Evolutionary conservation across 2,113 vertebrate species (phyloP), one percentile per base, ranked within the genome.

Genomic region (Otis tarda): DNA sequence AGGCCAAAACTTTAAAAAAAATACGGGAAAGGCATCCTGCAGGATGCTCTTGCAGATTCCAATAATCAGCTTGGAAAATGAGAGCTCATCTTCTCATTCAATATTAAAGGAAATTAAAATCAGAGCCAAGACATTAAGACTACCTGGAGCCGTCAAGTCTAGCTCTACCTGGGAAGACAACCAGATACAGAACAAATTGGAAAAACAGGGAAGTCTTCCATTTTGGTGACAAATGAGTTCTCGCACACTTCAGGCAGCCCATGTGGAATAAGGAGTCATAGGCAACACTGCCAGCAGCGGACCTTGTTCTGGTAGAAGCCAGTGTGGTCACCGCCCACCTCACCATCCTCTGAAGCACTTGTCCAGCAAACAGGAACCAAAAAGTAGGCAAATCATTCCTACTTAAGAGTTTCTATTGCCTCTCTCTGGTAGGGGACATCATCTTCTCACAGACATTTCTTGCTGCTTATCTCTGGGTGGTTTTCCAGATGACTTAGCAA

Each of bases 21-120:
- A 53, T 55, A 63, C 4, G 2, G 30, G 56, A 60, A 83, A 75
- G 15, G 21, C 43, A 77, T 94, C 90, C 81, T 93, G 73, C 76
- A 89, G 76, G 73, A 93, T 93, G 91, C 94, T 75, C 87, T 84
- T 90, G 83, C 93, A 84, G 87, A 95, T 92, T 95, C 76, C 89
- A 94, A 89, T 78, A 93, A 90, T 84, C 83, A 71, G 35, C 60
- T 63, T 90, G 76, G 94, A 95, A 95, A 97, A 95, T 64, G 86
- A 94, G 53, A 93, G 76, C 76, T 82, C 92, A 92, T 96, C 76
- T 94, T 89, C 94, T 97, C 95, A 96, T 96, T 94, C 88, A 95
- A 93, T 96, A 95, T 94, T 90, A 93, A 97, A 95, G 92, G 85
- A 93, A 96, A 96, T 93, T 64, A 95, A 96, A 93, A 94, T 96